Base-by-base conservation (phyloP, 2,113 vertebrate species). In the Rhinoderma darwinii region DNA sequence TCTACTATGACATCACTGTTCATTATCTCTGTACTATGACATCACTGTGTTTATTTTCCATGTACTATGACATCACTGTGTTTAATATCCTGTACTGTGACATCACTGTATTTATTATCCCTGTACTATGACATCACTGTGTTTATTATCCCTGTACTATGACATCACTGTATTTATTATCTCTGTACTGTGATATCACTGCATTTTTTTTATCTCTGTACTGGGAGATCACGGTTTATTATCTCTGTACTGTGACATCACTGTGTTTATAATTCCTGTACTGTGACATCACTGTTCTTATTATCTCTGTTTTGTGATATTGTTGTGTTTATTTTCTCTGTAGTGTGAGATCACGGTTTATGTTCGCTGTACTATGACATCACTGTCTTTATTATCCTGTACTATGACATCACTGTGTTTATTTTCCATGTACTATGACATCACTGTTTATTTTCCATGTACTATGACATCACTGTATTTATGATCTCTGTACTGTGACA, bases 401-500 rank as follows among this genome's bases (percentile, higher is more conserved):
- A 61, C 56, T 61, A n/a, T 61, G 56, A 61, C 56, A 61, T 61
- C n/a, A 27, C 56, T 61, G 56, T 61, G 56, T 61, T 61, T 27
- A 43, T 43, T 43, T 27, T 27, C 56, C 56, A 25, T 61, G 56
- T 61, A 61, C 54, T 56, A 22, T 56, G 22, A 56, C 54, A 56
- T 56, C 54, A 25, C 54, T 22, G 54, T n/a, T n/a, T n/a, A n/a
- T n/a, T n/a, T 18, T 5, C 50, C 17, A 14, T 51, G 50, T n/a
- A 51, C 15, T 17, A 17, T 51, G 50, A 51, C 50, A 51, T 51
- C 15, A 18, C 1, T n/a, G n/a, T n/a, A n/a, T 25, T 9, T 25
- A 56, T 56, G 6, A 56, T 25, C 54, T n/a, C 12, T 56, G 54
- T 56, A 22, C 54, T 22, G 56, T 61, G 56, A 61, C 56, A 61